Conservation (phyloP, 2,113 vertebrate species). For the Etheostoma spectabile region DNA sequence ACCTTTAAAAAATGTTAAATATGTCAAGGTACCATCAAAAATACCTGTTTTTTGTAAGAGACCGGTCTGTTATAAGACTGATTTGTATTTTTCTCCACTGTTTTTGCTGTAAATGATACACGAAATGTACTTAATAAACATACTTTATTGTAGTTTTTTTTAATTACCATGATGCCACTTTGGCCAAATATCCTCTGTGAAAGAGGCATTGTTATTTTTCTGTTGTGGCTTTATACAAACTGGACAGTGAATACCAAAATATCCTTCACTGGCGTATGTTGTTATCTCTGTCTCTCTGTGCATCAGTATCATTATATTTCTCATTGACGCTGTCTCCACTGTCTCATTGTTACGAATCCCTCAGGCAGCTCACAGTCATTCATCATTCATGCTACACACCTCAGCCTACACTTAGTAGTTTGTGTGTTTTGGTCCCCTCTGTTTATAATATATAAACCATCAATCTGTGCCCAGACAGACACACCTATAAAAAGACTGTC, state of each 20-base stretch:
- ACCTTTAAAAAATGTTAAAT: not conserved
- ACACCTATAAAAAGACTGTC: slow-evolving; percentile 41
- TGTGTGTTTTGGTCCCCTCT: slow-evolving; percentile 29
- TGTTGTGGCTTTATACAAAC: slow-evolving; percentile 6
- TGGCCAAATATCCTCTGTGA: not conserved
- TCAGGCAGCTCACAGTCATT: slow-evolving; percentile 35
- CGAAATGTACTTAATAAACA: not conserved
- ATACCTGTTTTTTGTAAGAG: not conserved
- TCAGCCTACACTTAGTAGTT: slow-evolving; percentile 7
- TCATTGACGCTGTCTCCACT: slow-evolving; percentile 10
- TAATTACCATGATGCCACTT: not conserved
- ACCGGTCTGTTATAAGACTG: not conserved
- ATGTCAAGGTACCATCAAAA: not conserved
- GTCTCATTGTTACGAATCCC: slow-evolving; percentile 32
- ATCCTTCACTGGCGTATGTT: slow-evolving; percentile 1
- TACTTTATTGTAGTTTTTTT: not conserved
- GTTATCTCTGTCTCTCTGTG: slow-evolving; percentile 15
- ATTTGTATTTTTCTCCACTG: not conserved
- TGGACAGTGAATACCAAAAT: slow-evolving; percentile 8
- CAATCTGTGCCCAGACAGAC: slow-evolving; percentile 43
- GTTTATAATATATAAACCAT: slow-evolving; percentile 27
- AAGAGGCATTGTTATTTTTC: not conserved
- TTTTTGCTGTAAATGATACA: not conserved
- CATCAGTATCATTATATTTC: slow-evolving; percentile 3
- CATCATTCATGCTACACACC: slow-evolving; percentile 35